Evolutionary conservation across 2,113 vertebrate species (phyloP), one percentile per base, ranked within the genome.

Genomic region (Esox niger): DNA sequence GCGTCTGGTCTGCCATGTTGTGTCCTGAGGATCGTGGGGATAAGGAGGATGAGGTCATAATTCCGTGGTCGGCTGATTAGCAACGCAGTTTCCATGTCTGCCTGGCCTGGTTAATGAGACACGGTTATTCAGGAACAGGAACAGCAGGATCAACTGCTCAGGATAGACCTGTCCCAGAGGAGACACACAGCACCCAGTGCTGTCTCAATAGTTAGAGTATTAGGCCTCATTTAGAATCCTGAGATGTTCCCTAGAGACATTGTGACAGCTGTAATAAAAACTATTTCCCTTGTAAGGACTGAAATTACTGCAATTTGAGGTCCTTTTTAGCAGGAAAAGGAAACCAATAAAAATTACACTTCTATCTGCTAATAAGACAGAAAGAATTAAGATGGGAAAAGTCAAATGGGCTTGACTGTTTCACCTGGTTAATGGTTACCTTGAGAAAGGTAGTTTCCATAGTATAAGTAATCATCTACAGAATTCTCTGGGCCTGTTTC

Each of bases 61-160:
- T 64, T 13, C n/a, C 56, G 79, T 68, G 80, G 79, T 80, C 79
- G 80, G 68, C 62, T 85, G 86, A 84, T 81, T 79, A 86, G 69
- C 78, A 73, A 71, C 77, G 79, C 78, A 71, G 80, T 79, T 84
- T 84, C 78, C 74, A 80, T 80, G 79, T 75, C 79, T 80, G 79
- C 30, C 65, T 77, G 86, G 61, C 79, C 79, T 84, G 46, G 21
- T 85, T 88, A 56, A 25, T 26, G 54, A 27, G 54, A 56, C 25
- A 11, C 23, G n/a, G 54, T 56, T 23, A 56, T 25, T 56, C 25
- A 56, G 23, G 49, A n/a, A 54, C 49, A 25, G 20, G 49, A n/a
- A 10, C 49, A 25, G 49, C 20, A 52, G 47, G 47, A 21, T 52
- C 47, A 52, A 8, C 47, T n/a, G 47, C n/a, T 52, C 47, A 52